Percentiles rank a stretch among this genome's conserved stretches.
Conservation (phyloP, 2,113 vertebrate species). For the Taxidea taxus region DNA sequence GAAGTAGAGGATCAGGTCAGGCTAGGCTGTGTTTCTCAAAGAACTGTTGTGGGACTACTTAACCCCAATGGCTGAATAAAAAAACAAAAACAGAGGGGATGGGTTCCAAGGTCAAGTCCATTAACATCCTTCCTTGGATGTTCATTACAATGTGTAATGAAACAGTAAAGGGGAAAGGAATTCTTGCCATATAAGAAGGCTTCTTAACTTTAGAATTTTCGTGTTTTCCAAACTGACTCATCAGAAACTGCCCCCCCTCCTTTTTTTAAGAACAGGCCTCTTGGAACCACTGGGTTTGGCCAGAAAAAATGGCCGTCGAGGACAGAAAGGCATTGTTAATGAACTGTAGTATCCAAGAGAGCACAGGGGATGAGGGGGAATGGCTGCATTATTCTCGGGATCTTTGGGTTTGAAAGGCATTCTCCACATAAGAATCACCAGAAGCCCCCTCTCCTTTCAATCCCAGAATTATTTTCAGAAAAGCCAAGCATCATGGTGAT, state of each 20-base stretch:
- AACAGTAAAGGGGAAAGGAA: not conserved
- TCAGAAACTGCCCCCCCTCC: no score
- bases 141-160: not conserved
- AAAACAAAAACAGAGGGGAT: not conserved
- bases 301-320: not conserved
- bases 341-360: not conserved
- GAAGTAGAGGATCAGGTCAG: not conserved
- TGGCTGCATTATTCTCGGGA: not conserved
- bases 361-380: not conserved
- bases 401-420: not conserved
- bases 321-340: not conserved
- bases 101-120: not conserved
- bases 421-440: not conserved
- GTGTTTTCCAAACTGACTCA: not conserved
- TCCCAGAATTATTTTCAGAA: not conserved
- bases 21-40: not conserved
- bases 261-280: not conserved
- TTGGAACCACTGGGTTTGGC: not conserved
- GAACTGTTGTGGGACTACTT: not conserved
- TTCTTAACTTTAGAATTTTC: not conserved
- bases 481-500: not conserved
- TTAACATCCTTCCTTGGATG: not conserved
- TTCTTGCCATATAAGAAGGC: not conserved
- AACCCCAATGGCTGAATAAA: not conserved
- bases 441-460: not conserved